Percentiles rank a stretch among this genome's conserved stretches.
Conservation (phyloP, 1,140 invertebrate genomes). For the Theocolax elegans region DNA sequence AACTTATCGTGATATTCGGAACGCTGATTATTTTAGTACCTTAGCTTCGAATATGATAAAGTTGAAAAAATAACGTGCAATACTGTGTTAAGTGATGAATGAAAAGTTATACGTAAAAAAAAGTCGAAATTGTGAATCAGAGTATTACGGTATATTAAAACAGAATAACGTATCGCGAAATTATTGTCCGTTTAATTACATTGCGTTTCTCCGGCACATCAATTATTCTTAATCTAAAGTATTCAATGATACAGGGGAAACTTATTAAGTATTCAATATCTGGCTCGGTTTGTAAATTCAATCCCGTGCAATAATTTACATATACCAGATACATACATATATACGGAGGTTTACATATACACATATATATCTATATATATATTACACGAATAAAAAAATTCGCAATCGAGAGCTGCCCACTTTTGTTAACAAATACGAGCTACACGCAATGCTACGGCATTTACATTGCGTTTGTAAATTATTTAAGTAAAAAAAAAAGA, state of each 20-base stretch:
- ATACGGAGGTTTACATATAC: too few species aligned
- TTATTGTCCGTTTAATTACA: too few species aligned
- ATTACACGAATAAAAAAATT: too few species aligned
- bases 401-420: constrained; percentile 49
- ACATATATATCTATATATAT: too few species aligned
- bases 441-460: constrained; percentile 46
- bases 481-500: constrained; percentile 50
- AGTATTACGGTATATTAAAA: too few species aligned
- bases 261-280: not conserved
- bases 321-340: too few species aligned
- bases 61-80: not conserved
- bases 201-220: not conserved
- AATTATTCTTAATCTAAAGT: not conserved
- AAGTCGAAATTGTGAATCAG: too few species aligned
- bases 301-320: not conserved
- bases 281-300: constrained; percentile 7
- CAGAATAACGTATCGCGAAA: too few species aligned
- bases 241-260: not conserved
- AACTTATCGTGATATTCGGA: too few species aligned
- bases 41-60: not conserved
- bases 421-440: constrained; percentile 14
- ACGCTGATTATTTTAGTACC: constrained; percentile 4
- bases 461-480: constrained; percentile 62
- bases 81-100: not conserved
- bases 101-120: not conserved